Evolutionary conservation across 1,140 invertebrate species (phyloP).

Genomic region (Hormaphis cornu): DNA sequence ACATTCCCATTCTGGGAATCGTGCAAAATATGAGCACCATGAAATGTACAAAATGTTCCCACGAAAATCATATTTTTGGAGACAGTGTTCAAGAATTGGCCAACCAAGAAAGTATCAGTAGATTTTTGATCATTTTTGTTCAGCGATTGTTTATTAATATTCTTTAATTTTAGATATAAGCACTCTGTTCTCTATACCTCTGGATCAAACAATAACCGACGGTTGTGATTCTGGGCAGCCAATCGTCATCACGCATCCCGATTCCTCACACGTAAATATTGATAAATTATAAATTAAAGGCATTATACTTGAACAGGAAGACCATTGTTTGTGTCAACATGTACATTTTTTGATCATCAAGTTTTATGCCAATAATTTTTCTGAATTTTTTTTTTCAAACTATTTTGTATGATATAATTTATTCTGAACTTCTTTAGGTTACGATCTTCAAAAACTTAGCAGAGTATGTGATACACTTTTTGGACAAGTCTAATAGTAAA

Average conservation of each 20-base stretch:
- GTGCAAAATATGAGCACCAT: constrained; percentile 77
- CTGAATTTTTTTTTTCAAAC: no score
- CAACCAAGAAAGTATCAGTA: constrained; percentile 39
- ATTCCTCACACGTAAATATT: constrained; percentile 47
- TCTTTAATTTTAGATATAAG: constrained; percentile 44
- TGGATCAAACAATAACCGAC: constrained; percentile 59
- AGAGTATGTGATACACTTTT: not conserved
- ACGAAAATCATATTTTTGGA: constrained; percentile 53
- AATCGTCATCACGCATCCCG: constrained; percentile 58
- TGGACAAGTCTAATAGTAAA: not conserved
- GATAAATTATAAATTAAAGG: constrained; percentile 35
- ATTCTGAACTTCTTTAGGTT: not conserved
- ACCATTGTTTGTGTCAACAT: no score
- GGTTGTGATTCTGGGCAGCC: constrained; percentile 67
- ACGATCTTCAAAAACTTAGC: not conserved
- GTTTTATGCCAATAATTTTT: no score
- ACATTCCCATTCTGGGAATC: constrained; percentile 69
- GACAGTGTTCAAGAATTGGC: constrained; percentile 48
- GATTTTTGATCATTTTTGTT: constrained; percentile 7
- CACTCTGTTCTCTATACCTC: constrained; percentile 63
- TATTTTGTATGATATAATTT: not conserved
- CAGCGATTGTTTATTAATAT: constrained; percentile 34
- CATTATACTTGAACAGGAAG: no score
- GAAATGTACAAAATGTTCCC: constrained; percentile 59
- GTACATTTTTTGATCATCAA: no score